Conservation (phyloP, 2,888 invertebrate species). For the Mythimna lalbum region DNA sequence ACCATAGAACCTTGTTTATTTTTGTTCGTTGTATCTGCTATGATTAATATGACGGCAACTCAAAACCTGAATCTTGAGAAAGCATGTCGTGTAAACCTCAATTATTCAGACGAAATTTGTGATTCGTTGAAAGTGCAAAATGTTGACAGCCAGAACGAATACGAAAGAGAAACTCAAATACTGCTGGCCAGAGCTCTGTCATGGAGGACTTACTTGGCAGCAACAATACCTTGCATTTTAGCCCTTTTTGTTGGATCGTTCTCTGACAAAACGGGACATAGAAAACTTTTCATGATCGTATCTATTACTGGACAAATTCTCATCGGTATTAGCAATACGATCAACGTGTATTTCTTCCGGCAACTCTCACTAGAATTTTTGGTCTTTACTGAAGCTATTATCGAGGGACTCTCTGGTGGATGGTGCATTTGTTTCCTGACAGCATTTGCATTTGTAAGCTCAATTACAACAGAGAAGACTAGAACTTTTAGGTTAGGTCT, state of each 20-base stretch:
- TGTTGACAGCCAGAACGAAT: slow-evolving; percentile 87
- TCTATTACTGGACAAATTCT: slow-evolving; percentile 94
- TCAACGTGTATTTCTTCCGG: slow-evolving; percentile 94
- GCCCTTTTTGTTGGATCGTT: slow-evolving; percentile 95
- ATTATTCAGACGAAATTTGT: slow-evolving; percentile 93
- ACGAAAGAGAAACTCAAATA: slow-evolving; percentile 92
- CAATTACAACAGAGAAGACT: slow-evolving; percentile 94
- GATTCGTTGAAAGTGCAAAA: slow-evolving; percentile 93
- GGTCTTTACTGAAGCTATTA: slow-evolving; percentile 93
- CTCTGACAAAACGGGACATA: slow-evolving; percentile 92
- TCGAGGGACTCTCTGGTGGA: slow-evolving; percentile 94
- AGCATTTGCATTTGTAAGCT: slow-evolving; percentile 95
- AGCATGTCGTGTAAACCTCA: slow-evolving; percentile 95
- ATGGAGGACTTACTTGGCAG: slow-evolving; percentile 95
- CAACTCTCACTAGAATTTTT: slow-evolving; percentile 94
- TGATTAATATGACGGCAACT: slow-evolving; percentile 92
- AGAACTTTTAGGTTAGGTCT: slow-evolving; percentile 96
- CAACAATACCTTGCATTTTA: slow-evolving; percentile 93
- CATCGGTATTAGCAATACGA: slow-evolving; percentile 92
- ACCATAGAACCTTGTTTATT: slow-evolving; percentile 82
- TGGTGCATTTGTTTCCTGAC: slow-evolving; percentile 96
- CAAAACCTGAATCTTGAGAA: slow-evolving; percentile 96
- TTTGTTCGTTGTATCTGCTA: slow-evolving; percentile 72
- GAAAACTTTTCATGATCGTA: slow-evolving; percentile 94
- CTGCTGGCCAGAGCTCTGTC: slow-evolving; percentile 93